Evolutionary conservation across 2,888 invertebrate species (phyloP).

Genomic region (Omphaloscelis lunosa): DNA sequence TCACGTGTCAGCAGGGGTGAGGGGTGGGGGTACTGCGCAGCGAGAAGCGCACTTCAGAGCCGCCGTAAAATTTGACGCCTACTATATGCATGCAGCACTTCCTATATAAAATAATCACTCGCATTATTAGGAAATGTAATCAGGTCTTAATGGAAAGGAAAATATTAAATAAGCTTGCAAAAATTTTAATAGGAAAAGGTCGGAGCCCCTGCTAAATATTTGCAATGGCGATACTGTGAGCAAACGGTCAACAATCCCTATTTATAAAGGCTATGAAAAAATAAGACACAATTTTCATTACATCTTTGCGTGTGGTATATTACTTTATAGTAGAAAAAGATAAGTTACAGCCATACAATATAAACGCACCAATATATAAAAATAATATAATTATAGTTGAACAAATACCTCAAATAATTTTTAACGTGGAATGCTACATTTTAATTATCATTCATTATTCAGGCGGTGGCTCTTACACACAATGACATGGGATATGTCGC

Average conservation of each 20-base stretch:
- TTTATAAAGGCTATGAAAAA: constrained; percentile 46
- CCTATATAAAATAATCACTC: neutral
- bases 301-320: constrained; percentile 62
- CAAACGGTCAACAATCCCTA: constrained; percentile 26
- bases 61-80: no score
- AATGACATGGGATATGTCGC: neutral
- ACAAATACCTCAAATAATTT: constrained; percentile 64
- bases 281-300: constrained; percentile 55
- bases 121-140: neutral
- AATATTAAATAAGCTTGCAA: neutral
- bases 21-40: no score
- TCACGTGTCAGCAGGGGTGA: no score
- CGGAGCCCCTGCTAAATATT: constrained; percentile 14
- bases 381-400: constrained; percentile 53
- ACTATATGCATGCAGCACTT: neutral
- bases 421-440: constrained; percentile 55
- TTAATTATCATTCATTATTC: constrained; percentile 10
- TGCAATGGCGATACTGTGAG: constrained; percentile 24
- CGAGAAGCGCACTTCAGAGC: no score
- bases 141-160: neutral
- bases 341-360: constrained; percentile 73
- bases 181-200: neutral
- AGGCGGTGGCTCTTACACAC: neutral
- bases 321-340: constrained; percentile 72
- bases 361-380: constrained; percentile 72